phyloP scores from a whole-genome alignment of 2,888 invertebrate genomes.

The Alviniconcha strummeri region DNA sequence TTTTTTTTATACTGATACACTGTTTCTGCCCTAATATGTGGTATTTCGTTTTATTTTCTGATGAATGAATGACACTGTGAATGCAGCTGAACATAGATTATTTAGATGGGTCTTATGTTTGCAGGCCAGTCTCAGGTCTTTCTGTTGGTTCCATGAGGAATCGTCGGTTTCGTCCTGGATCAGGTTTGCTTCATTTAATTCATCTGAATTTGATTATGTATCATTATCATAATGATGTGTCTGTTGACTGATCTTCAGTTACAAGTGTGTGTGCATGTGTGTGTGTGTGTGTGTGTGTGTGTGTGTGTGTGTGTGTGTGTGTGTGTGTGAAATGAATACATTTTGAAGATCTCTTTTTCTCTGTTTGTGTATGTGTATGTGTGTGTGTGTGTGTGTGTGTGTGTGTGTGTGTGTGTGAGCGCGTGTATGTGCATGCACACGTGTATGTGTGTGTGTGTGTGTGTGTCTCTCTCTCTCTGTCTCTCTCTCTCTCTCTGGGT shows the following conservation, averaged over 20 bases:
- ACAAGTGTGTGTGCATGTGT: background rate
- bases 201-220: background rate
- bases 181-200: conserved; percentile 20
- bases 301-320: too few relatives aligned
- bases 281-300: too few relatives aligned
- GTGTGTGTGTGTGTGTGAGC: too few relatives aligned
- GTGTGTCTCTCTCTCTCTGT: too few relatives aligned
- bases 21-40: too few relatives aligned
- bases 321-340: background rate
- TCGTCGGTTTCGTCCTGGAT: conserved; percentile 23
- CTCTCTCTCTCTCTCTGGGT: too few relatives aligned
- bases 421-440: too few relatives aligned
- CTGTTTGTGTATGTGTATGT: conserved; percentile 4
- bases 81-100: too few relatives aligned
- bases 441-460: background rate
- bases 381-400: background rate
- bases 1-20: too few relatives aligned
- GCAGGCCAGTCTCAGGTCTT: conserved; percentile 36
- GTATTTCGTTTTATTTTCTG: too few relatives aligned
- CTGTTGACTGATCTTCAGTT: too few relatives aligned
- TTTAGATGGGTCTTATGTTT: conserved; percentile 13
- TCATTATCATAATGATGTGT: background rate
- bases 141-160: conserved; percentile 28
- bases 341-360: background rate
- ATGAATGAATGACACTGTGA: too few relatives aligned